Evolutionary conservation across 2,113 vertebrate genomes (phyloP).

Genomic region (Eira barbara): DNA sequence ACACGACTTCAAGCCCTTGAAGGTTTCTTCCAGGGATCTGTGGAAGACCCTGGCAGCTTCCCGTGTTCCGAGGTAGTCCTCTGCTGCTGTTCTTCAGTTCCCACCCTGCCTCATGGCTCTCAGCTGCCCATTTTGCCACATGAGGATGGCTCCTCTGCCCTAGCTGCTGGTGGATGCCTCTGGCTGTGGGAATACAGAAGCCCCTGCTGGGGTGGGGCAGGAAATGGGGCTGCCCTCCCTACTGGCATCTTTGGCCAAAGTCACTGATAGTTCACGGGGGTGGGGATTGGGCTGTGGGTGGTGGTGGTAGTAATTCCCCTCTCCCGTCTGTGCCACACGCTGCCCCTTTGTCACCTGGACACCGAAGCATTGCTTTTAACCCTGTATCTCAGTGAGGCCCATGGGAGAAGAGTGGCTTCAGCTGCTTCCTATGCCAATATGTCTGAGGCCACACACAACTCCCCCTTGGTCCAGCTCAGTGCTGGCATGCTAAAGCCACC

Average conservation of each 20-base stretch:
- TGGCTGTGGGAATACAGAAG: not conserved
- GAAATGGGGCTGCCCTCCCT: not conserved
- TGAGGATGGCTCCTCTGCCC: not conserved
- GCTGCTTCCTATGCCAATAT: not conserved
- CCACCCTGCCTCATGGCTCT: not conserved
- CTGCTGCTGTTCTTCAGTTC: not conserved
- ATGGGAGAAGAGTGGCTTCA: not conserved
- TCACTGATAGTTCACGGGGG: not conserved
- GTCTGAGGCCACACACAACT: not conserved
- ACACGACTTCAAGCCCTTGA: not conserved
- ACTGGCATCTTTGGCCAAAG: not conserved
- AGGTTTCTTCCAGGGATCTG: not conserved
- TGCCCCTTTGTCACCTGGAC: not conserved
- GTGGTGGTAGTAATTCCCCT: not conserved
- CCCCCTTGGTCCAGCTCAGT: not conserved
- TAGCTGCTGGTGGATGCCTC: not conserved
- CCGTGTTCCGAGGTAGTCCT: not conserved
- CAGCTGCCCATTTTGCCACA: not conserved
- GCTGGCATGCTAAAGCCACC: not conserved
- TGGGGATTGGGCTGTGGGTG: not conserved
- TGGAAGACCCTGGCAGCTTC: not conserved
- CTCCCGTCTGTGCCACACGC: not conserved
- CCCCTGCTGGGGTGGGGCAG: not conserved
- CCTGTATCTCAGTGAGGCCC: not conserved
- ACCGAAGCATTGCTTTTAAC: not conserved